Conservation (phyloP, 2,888 invertebrate genomes). For the Deroplatys truncata region DNA sequence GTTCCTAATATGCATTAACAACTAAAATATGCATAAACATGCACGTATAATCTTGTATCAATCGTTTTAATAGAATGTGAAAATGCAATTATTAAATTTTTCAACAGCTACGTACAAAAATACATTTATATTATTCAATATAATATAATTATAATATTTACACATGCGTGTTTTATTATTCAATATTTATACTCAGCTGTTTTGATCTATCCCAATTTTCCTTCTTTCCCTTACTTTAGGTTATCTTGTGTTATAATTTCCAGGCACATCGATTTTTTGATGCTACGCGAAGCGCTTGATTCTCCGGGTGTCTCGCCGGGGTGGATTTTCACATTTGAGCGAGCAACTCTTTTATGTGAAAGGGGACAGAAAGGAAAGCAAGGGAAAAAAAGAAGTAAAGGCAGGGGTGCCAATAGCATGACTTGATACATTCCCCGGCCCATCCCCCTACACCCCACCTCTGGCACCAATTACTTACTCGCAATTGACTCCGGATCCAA, state of each 20-base stretch:
- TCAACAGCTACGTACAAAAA: too few relatives aligned
- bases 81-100: too few relatives aligned
- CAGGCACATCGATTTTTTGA: background rate
- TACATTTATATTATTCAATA: too few relatives aligned
- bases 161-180: too few relatives aligned
- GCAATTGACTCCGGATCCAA: slow-evolving; percentile 22
- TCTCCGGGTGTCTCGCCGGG: background rate
- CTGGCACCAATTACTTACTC: slow-evolving; percentile 16
- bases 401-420: background rate
- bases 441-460: background rate
- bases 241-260: background rate
- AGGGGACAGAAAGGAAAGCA: background rate
- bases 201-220: too few relatives aligned
- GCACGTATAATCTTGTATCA: too few relatives aligned
- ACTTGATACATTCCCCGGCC: background rate
- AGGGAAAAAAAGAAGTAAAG: background rate
- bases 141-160: too few relatives aligned
- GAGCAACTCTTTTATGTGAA: background rate
- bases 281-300: background rate
- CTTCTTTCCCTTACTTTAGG: background rate
- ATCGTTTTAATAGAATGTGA: too few relatives aligned
- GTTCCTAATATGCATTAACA: too few relatives aligned
- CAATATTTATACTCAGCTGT: too few relatives aligned
- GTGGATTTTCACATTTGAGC: background rate
- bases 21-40: too few relatives aligned